These are phyloP conservation scores for Alsophila aescularia DNA, from an alignment of 2,888 invertebrate genomes.

Conservation along the genomic window DNA sequence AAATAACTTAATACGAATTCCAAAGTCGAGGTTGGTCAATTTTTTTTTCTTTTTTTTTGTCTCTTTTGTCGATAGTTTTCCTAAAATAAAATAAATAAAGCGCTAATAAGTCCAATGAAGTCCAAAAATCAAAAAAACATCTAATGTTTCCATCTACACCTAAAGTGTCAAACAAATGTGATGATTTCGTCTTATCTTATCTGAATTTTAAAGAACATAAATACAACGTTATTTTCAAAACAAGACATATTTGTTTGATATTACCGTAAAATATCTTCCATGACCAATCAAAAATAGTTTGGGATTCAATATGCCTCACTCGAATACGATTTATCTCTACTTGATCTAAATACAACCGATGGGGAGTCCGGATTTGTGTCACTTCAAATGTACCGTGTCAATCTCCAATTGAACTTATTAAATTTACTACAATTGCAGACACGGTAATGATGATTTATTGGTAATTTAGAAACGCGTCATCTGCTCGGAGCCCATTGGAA, in stretches of 20 bases:
- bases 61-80: no score
- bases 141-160: no score
- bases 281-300: constrained; percentile 24
- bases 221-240: not conserved
- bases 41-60: no score
- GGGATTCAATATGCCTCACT: constrained; percentile 33
- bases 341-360: constrained; percentile 58
- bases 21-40: no score
- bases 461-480: constrained; percentile 38
- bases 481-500: constrained; percentile 7
- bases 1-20: no score
- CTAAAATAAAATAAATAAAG: no score
- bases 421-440: constrained; percentile 60
- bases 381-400: constrained; percentile 67
- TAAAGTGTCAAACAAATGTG: no score
- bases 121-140: no score
- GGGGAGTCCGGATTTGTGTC: constrained; percentile 61
- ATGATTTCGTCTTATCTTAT: no score
- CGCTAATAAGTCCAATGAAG: no score
- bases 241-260: not conserved
- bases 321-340: constrained; percentile 43
- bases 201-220: constrained; percentile 1
- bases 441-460: constrained; percentile 65
- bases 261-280: constrained; percentile 2
- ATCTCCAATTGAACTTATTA: constrained; percentile 77